Evolutionary conservation across 2,888 invertebrate genomes (phyloP).

Genomic region (Caradrina clavipalpis): DNA sequence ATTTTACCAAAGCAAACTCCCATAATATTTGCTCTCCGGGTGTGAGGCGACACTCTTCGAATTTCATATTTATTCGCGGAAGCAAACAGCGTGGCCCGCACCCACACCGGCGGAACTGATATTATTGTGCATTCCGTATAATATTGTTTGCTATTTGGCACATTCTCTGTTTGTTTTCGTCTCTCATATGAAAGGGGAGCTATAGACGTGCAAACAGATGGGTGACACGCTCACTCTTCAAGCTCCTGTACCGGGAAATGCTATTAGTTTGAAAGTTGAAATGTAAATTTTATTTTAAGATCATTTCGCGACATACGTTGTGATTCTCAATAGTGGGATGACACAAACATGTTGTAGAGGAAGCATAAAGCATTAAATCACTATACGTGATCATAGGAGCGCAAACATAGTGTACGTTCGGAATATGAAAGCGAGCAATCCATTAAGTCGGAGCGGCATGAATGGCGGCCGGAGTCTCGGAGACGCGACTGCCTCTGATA

Average conservation of each 20-base stretch:
- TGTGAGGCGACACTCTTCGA: slow-evolving; percentile 87
- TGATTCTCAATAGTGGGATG: slow-evolving; percentile 59
- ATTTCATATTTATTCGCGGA: slow-evolving; percentile 91
- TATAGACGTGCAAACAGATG: slow-evolving; percentile 87
- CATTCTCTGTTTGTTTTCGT: slow-evolving; percentile 90
- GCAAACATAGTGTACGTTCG: slow-evolving; percentile 83
- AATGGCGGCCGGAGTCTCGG: slow-evolving; percentile 82
- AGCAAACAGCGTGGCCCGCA: slow-evolving; percentile 83
- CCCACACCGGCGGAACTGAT: slow-evolving; percentile 89
- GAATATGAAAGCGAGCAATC: slow-evolving; percentile 90
- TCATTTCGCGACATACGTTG: slow-evolving; percentile 57
- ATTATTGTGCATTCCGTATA: slow-evolving; percentile 91
- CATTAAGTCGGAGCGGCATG: slow-evolving; percentile 86
- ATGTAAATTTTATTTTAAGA: slow-evolving; percentile 80
- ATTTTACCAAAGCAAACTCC: slow-evolving; percentile 90
- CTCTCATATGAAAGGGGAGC: slow-evolving; percentile 91
- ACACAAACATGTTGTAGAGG: slow-evolving; percentile 62
- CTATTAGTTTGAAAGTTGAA: slow-evolving; percentile 81
- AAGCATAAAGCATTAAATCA: slow-evolving; percentile 83
- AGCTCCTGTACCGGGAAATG: slow-evolving; percentile 84
- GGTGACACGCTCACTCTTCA: slow-evolving; percentile 84
- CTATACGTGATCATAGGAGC: slow-evolving; percentile 85
- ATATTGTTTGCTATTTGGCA: slow-evolving; percentile 91
- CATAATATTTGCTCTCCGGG: slow-evolving; percentile 89
- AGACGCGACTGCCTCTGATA: slow-evolving; percentile 89